Evolutionary conservation across 1,140 invertebrate species (phyloP), one percentile per base, ranked within the genome.

Genomic region (Drosophila kurseongensis): DNA sequence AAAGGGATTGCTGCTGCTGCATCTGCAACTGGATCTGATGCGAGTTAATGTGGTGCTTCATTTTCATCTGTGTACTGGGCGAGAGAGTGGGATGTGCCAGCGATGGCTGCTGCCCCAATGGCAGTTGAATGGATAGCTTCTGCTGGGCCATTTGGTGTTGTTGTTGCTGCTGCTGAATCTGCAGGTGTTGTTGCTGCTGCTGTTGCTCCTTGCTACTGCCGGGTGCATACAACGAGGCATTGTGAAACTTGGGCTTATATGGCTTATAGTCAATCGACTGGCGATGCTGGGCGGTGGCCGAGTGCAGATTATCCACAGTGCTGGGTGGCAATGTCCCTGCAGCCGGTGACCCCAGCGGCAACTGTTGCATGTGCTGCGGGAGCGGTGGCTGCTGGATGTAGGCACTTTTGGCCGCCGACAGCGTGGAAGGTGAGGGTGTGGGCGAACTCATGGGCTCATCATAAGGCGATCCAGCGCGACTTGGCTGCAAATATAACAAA

Each of bases 181-280:
- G 82, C 10, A n/a, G 62, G 7, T 50, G 44, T 13, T 63, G 63
- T 10, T 75, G 80, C 32, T 71, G 73, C n/a, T 84, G 80, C 38
- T 91, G 77, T 29, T 85, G 69, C 41, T 78, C 74, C 55, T 55
- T 78, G 44, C 44, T 56, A 45, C 74, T 80, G 47, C 74, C 75
- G 0, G 91, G 73, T 27, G 71, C 80, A 54, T 96, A 95, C 44
- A 95, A 91, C 27, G 93, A 84, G 23, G 94, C 95, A 76, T 95
- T 95, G 67, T 95, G 95, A 88, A 97, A 97, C 92, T 96, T 97
- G 44, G 96, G 96, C 91, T 97, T 97, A 84, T 97, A 97, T 35
- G 92, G 92, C 77, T 92, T 92, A 45, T 91, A 91, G 23, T 91
- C 90, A 2, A 91, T 76, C 0, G 82, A 82, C 42, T 55, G 63